Evolutionary conservation across 2,888 invertebrate genomes (phyloP), one percentile per base, ranked within the genome.

Genomic region (Minunthozetes semirufus): DNA sequence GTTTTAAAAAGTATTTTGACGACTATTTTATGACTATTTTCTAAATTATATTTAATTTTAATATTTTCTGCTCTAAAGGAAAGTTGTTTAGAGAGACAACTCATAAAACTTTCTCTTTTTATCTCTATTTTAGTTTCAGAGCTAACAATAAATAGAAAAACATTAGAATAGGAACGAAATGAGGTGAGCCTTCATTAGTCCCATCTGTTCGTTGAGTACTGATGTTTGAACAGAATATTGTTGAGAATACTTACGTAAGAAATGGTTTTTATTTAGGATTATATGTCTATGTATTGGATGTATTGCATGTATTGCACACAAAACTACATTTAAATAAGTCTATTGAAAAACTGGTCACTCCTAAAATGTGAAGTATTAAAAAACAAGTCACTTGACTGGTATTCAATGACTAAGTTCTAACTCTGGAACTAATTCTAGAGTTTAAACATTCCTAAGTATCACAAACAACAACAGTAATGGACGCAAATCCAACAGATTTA

Each of bases 1-100:
- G 19, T 19, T 53, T 53, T 53, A 1, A 33, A 33, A 33, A 33
- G 4, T 53, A 19, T 53, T 53, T n/a, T 19, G 53, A 19, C 53
- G 15, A 53, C 19, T n/a, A n/a, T 53, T 19, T 53, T 53, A 53
- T 53, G 19, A n/a, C 53, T 53, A 53, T 53, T 53, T 53, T 48
- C n/a, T 53, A 53, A 53, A 53, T 53, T 53, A 53, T n/a, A 53
- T 53, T 8, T 53, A 53, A 53, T 53, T 53, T 53, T 19, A 53
- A 5, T 19, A 19, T 8, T 8, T 48, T 48, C 19, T 17, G 4
- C 15, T n/a, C n/a, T 1, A n/a, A 53, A 53, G 53, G 53, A 53
- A 53, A 53, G 53, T 53, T 53, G 8, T 53, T 53, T 19, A 53
- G 53, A 4, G 53, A 4, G 33, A 33, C 8, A 33, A 33, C 33